Base-by-base conservation (phyloP, 2,888 invertebrate species). In the Andrena trimmerana region DNA sequence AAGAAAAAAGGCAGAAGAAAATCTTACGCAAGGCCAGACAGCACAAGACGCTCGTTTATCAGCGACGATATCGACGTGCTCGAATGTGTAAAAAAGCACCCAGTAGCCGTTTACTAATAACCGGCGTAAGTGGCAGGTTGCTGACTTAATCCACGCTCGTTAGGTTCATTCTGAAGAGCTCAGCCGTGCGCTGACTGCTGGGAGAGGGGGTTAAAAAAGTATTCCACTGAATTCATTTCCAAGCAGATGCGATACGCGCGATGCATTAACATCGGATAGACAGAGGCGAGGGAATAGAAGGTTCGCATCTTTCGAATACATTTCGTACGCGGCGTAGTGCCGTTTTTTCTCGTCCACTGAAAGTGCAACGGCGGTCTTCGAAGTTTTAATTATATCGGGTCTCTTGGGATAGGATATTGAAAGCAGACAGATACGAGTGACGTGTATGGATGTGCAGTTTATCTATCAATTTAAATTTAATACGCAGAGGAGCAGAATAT, bases 1-100 rank as follows among this genome's bases (percentile, higher is more conserved):
- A 66, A 60, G 59, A 67, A 77, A 68, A 74, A 71, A 48, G 42
- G 42, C 31, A 52, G 48, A 50, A 71, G 75, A 75, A 62, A 50
- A 31, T n/a, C 31, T 76, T 81, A 65, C 60, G 76, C 59, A 80
- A 74, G 27, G 31, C 29, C n/a, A 67, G 24, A n/a, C 42, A 4
- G 8, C 29, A 0, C 24, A 10, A 33, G 36, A 16, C 68, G n/a
- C 6, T 27, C 63, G 29, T 20, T 8, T 66, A 29, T 29, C 62
- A 27, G 31, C 65, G 54, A 48, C 33, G 8, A 27, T 42, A 48
- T 33, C 29, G 33, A n/a, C 10, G 20, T 48, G 7, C 54, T 31
- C 13, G n/a, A 68, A 54, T 13, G 42, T 42, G 16, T 27, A 6
- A 20, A 13, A 68, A 68, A 68, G 24, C 13, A 20, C 24, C 13